phyloP scores from a whole-genome alignment of 2,888 invertebrate species.

The Syrphus vitripennis region DNA sequence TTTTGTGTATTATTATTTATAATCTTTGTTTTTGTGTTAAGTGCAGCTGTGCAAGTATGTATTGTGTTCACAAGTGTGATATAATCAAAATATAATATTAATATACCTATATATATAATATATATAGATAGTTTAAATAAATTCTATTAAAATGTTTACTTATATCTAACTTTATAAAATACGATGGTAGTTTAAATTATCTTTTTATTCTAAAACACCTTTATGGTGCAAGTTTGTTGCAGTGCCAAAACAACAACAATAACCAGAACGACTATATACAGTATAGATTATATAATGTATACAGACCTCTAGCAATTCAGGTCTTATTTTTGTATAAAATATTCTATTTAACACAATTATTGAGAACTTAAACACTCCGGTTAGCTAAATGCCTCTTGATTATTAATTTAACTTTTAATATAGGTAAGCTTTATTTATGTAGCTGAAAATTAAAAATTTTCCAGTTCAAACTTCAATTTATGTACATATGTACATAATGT shows the following conservation, averaged over 20 bases:
- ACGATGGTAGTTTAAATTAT: neutral
- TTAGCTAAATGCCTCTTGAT: neutral
- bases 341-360: slow-evolving; percentile 8
- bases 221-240: slow-evolving; percentile 5
- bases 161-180: neutral
- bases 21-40: slow-evolving; percentile 17
- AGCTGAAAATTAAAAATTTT: too few relatives aligned
- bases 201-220: neutral
- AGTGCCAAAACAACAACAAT: neutral
- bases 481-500: too few relatives aligned
- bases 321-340: neutral
- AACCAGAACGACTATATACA: neutral
- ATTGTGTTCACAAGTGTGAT: too few relatives aligned
- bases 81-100: neutral
- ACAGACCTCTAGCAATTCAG: neutral
- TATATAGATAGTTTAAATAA: neutral
- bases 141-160: neutral
- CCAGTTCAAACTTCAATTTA: too few relatives aligned
- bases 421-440: too few relatives aligned
- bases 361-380: neutral
- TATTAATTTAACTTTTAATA: too few relatives aligned
- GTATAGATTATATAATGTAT: too few relatives aligned
- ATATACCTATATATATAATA: neutral
- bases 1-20: neutral
- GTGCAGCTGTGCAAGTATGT: slow-evolving; percentile 31